phyloP scores from a whole-genome alignment of 2,888 invertebrate species.

The Patella depressa region DNA sequence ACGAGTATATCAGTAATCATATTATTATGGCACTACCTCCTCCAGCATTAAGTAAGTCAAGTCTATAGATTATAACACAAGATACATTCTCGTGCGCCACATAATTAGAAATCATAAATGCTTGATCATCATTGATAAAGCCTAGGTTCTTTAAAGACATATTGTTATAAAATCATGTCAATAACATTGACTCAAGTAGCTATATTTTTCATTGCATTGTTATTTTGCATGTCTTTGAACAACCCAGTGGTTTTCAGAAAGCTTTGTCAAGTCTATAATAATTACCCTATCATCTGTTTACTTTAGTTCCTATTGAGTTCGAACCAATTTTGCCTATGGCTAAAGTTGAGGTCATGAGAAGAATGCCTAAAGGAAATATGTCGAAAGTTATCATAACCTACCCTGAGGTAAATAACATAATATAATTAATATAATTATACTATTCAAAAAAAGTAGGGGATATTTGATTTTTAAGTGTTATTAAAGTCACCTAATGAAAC shows the following conservation, averaged over 20 bases:
- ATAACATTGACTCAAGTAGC: background rate
- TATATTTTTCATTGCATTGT: too few species aligned
- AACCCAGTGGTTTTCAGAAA: background rate
- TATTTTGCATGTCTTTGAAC: too few species aligned
- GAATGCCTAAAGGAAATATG: slow-evolving; percentile 65
- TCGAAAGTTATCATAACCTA: slow-evolving; percentile 69
- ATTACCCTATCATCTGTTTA: background rate
- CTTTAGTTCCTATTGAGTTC: slow-evolving; percentile 56
- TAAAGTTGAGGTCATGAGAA: slow-evolving; percentile 61
- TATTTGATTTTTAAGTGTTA: too few species aligned
- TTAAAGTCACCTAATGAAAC: too few species aligned
- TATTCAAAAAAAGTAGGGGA: too few species aligned
- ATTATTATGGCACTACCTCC: slow-evolving; percentile 67
- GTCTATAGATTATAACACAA: slow-evolving; percentile 17
- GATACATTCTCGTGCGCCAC: too few species aligned
- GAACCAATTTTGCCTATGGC: slow-evolving; percentile 59
- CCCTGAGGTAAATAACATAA: slow-evolving; percentile 46
- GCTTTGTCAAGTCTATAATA: slow-evolving; percentile 14
- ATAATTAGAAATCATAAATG: too few species aligned
- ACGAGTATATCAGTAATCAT: slow-evolving; percentile 49
- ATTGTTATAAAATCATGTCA: slow-evolving; percentile 7
- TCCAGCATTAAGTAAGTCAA: slow-evolving; percentile 51
- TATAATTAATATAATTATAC: background rate
- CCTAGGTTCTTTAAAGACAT: background rate
- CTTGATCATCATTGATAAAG: too few species aligned